Base-by-base conservation (phyloP, 2,113 vertebrate species). In the Lepisosteus oculatus region DNA sequence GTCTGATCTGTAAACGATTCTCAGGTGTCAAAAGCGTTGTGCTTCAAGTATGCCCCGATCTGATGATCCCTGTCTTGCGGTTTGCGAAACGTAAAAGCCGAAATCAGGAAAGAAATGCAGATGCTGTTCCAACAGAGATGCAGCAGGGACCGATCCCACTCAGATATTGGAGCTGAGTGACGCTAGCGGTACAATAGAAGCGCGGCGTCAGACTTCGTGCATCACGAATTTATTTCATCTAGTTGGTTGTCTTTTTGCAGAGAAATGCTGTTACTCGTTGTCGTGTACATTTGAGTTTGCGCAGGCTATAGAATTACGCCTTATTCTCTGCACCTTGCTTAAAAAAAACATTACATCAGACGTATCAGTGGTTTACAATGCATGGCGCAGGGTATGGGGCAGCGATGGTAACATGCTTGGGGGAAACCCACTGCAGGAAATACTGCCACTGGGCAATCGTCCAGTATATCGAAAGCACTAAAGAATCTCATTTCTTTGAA, bases 131-230 rank as follows among this genome's bases (percentile, higher is more conserved):
- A 84, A 78, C 80, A 80, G 85, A 83, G 85, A 80, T 81, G 83
- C 88, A 84, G 86, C 82, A 83, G 83, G 80, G 80, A 85, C 79
- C 76, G 86, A 86, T 87, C 84, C 86, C 81, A 81, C 82, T 85
- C 83, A 76, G 75, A 79, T 79, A 73, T 84, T 68, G 63, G 73
- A 69, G 75, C 73, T 80, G 77, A 83, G 84, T 84, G 84, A 85
- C 82, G 85, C 69, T 59, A 29, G 57, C 12, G 9, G 57, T 59
- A 6, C 12, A 14, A 3, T 76, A 89, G 77, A 80, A 84, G 82
- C 83, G 78, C 84, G 81, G 84, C 86, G 84, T 88, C 87, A 92
- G 83, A 80, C 82, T 74, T 78, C 81, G 84, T 73, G 89, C 87
- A 90, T 90, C 90, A 90, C 81, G 84, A 80, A 79, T 80, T 76